phyloP scores from a whole-genome alignment of 2,797 vertebrate genomes.

The Vespertilio murinus region DNA sequence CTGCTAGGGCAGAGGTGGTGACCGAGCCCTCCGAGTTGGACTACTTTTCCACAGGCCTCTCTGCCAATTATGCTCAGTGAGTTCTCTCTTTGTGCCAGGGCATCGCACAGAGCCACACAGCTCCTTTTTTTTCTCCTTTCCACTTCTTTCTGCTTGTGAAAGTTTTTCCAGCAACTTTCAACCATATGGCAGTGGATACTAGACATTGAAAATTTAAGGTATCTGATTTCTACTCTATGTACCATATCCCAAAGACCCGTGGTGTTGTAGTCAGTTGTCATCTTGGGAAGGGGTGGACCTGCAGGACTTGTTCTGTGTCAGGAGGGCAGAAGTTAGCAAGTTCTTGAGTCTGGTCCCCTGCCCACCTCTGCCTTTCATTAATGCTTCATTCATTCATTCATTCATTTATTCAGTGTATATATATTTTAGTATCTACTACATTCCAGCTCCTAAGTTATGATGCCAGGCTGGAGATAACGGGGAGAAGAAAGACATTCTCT shows the following conservation, averaged over 20 bases:
- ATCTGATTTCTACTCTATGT: background rate
- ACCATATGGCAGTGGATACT: background rate
- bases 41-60: background rate
- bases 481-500: background rate
- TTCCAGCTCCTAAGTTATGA: background rate
- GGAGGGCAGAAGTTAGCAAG: background rate
- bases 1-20: background rate
- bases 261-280: background rate
- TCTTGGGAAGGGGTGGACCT: background rate
- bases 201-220: background rate
- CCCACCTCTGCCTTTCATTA: background rate
- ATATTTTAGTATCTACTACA: background rate
- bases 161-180: background rate
- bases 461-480: background rate
- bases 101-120: background rate
- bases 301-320: background rate
- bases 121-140: background rate
- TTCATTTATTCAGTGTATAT: background rate
- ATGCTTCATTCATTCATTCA: background rate
- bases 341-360: background rate
- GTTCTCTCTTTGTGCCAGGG: background rate
- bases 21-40: background rate
- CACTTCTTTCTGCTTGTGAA: background rate
- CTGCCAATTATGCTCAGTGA: background rate
- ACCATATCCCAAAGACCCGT: background rate